Evolutionary conservation across 2,888 invertebrate species (phyloP).

Genomic region (Dromius quadrimaculatus): DNA sequence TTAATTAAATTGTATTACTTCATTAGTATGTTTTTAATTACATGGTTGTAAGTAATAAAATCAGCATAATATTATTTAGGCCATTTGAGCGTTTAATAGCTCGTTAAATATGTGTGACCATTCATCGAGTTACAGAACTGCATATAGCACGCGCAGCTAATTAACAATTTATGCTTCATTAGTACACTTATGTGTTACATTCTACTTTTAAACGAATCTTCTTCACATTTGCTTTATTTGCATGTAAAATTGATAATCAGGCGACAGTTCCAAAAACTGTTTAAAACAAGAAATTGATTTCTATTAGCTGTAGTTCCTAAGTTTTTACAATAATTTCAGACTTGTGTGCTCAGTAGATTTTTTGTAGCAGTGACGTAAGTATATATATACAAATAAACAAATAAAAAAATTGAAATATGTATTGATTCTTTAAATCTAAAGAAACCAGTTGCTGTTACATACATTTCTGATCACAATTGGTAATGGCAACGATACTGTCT

Average conservation of each 20-base stretch:
- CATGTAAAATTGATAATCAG: no score
- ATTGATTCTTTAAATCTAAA: no score
- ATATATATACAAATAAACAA: no score
- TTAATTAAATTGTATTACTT: not conserved
- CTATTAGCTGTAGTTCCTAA: no score
- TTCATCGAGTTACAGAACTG: not conserved
- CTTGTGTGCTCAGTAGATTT: no score
- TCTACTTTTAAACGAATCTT: no score
- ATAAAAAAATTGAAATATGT: slow-evolving; percentile 23
- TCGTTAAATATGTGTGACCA: slow-evolving; percentile 28
- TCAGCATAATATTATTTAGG: slow-evolving; percentile 39
- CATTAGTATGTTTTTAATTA: slow-evolving; percentile 28
- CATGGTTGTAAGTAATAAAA: slow-evolving; percentile 27
- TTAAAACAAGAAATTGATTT: no score
- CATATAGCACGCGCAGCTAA: slow-evolving; percentile 1
- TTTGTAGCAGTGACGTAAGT: no score
- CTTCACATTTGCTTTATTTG: no score
- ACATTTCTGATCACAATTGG: slow-evolving; percentile 17
- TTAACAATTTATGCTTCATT: slow-evolving; percentile 11
- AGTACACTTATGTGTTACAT: no score
- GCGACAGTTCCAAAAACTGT: no score
- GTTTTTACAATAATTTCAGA: no score
- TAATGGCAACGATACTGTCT: slow-evolving; percentile 10
- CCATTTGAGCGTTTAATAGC: slow-evolving; percentile 29
- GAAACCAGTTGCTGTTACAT: slow-evolving; percentile 26